Conservation (phyloP, 53 echinoderm and acorn worm species). For the Pentamera pediparva region DNA sequence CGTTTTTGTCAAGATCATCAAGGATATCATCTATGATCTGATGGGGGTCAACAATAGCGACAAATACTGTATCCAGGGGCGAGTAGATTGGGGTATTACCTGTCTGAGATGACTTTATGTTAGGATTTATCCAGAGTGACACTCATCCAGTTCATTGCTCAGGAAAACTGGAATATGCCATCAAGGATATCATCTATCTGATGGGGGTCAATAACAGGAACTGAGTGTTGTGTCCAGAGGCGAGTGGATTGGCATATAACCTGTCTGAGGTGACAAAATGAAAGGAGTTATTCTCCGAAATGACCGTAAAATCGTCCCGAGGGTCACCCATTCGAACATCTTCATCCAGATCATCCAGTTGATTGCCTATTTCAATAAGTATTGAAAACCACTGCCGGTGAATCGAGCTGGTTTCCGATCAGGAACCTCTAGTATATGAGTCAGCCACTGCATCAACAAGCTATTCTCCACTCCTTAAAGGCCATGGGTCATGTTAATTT, state of each 20-base stretch:
- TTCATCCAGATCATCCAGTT: conserved; percentile 96
- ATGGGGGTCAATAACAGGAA: too few species aligned
- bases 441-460: too few species aligned
- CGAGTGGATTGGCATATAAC: too few species aligned
- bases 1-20: conserved; percentile 98
- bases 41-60: conserved; percentile 81
- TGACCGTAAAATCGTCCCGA: conserved; percentile 84
- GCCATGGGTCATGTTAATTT: too few species aligned
- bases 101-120: too few species aligned
- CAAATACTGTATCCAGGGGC: conserved; percentile 88
- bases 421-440: too few species aligned
- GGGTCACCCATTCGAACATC: conserved; percentile 97
- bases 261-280: too few species aligned
- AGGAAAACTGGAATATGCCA: conserved; percentile 93
- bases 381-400: too few species aligned
- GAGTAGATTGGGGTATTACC: conserved; percentile 14
- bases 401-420: too few species aligned
- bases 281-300: conserved; percentile 80
- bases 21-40: conserved; percentile 94
- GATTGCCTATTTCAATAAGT: conserved; percentile 89
- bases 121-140: too few species aligned
- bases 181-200: conserved; percentile 80
- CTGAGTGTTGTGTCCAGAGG: too few species aligned
- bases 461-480: too few species aligned
- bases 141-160: conserved; percentile 89